Conservation (phyloP, 2,113 vertebrate species). For the Xenopus laevis region DNA sequence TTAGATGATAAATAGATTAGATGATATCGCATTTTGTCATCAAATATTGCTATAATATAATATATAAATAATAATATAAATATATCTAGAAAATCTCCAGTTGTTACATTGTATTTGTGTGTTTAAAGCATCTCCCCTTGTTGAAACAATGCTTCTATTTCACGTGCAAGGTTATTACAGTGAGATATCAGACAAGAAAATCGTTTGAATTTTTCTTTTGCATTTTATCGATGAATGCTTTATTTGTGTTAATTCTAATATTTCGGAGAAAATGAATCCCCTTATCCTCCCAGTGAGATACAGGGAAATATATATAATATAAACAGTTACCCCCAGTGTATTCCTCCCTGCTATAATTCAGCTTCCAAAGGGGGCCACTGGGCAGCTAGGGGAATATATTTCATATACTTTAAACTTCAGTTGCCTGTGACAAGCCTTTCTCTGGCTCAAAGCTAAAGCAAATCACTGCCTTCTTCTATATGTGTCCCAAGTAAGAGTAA, state of each 20-base stretch:
- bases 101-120: not conserved
- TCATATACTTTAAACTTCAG: constrained; percentile 65
- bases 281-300: not conserved
- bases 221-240: too few species aligned
- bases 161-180: too few species aligned
- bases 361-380: constrained; percentile 58
- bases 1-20: too few species aligned
- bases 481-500: not conserved
- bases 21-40: not conserved
- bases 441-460: not conserved
- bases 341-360: constrained; percentile 66
- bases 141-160: not conserved
- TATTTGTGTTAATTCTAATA: too few species aligned
- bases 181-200: too few species aligned
- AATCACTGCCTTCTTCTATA: not conserved
- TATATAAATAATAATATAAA: too few species aligned
- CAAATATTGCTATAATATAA: too few species aligned
- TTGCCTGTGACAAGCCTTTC: constrained; percentile 60
- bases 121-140: not conserved
- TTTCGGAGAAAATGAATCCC: too few species aligned
- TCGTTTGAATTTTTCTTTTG: too few species aligned
- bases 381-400: constrained; percentile 63
- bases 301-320: too few species aligned
- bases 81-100: not conserved
- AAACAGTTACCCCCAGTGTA: constrained; percentile 45